These are phyloP conservation scores for Hoplostethus mediterraneus DNA, from an alignment of 2,797 vertebrate genomes.

Conservation along the genomic window DNA sequence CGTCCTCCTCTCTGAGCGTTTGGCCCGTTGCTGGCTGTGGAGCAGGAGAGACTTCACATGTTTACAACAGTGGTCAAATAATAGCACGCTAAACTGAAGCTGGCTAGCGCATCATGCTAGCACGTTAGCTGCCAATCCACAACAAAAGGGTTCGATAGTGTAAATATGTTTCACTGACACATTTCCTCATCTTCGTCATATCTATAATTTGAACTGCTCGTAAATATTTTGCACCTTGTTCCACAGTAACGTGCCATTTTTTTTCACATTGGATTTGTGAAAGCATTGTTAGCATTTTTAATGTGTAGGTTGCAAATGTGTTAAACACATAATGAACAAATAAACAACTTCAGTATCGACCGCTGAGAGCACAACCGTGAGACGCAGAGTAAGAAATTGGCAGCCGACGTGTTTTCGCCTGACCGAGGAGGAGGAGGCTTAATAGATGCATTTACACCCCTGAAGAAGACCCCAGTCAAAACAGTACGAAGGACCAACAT, in stretches of 20 bases:
- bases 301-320: conserved; percentile 33
- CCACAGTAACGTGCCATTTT: background rate
- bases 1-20: too few relatives aligned
- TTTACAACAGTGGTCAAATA: background rate
- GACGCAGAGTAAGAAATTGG: conserved; percentile 16
- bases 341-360: conserved; percentile 23
- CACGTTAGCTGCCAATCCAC: too few relatives aligned
- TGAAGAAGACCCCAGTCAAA: conserved; percentile 10
- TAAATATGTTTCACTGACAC: too few relatives aligned
- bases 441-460: conserved; percentile 28
- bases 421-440: conserved; percentile 24
- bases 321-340: conserved; percentile 36
- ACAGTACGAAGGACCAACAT: conserved; percentile 1
- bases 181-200: too few relatives aligned
- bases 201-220: background rate
- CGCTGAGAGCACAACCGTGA: conserved; percentile 40
- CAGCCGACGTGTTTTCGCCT: conserved; percentile 17
- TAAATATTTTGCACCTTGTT: background rate
- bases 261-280: conserved; percentile 4
- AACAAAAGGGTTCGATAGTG: too few relatives aligned
- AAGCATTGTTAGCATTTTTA: conserved; percentile 21
- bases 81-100: background rate
- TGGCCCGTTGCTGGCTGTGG: too few relatives aligned
- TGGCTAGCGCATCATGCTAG: background rate
- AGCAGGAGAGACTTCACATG: background rate